A percentile compares a stretch with the other conserved stretches of the same genome.
phyloP scores from a whole-genome alignment of 1,140 invertebrate genomes.

The Vanessa tameamea region DNA sequence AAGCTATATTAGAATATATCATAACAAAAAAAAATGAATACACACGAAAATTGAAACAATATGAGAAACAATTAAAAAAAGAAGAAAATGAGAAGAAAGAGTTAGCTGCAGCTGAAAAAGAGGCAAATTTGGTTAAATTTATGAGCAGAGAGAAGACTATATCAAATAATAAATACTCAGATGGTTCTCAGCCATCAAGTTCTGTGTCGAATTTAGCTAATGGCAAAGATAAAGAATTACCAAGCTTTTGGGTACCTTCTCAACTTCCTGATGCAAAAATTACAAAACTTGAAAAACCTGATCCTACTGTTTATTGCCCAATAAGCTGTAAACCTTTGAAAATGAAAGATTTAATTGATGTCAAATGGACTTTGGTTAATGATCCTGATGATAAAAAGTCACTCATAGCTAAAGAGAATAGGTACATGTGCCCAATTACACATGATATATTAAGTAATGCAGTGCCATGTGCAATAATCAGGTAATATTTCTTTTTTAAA shows the following conservation, averaged over 20 bases:
- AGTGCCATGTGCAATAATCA: constrained; percentile 94
- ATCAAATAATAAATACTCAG: constrained; percentile 70
- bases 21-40: constrained; percentile 97
- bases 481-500: constrained; percentile 48
- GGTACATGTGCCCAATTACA: constrained; percentile 99
- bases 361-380: constrained; percentile 96
- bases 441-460: constrained; percentile 97
- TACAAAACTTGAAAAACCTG: constrained; percentile 90
- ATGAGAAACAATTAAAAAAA: constrained; percentile 92
- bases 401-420: constrained; percentile 90
- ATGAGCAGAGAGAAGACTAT: constrained; percentile 89
- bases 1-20: constrained; percentile 97
- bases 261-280: constrained; percentile 93
- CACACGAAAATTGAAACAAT: constrained; percentile 94
- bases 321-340: constrained; percentile 93
- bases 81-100: constrained; percentile 83
- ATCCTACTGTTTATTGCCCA: constrained; percentile 95
- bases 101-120: constrained; percentile 85
- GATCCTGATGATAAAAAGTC: constrained; percentile 92
- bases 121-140: constrained; percentile 80
- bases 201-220: constrained; percentile 78
- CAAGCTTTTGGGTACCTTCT: constrained; percentile 98
- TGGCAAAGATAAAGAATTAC: constrained; percentile 82
- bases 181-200: constrained; percentile 41
- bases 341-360: constrained; percentile 95